Evolutionary conservation across 2,797 vertebrate species (phyloP).

Genomic region (Phalloptychus januarius): DNA sequence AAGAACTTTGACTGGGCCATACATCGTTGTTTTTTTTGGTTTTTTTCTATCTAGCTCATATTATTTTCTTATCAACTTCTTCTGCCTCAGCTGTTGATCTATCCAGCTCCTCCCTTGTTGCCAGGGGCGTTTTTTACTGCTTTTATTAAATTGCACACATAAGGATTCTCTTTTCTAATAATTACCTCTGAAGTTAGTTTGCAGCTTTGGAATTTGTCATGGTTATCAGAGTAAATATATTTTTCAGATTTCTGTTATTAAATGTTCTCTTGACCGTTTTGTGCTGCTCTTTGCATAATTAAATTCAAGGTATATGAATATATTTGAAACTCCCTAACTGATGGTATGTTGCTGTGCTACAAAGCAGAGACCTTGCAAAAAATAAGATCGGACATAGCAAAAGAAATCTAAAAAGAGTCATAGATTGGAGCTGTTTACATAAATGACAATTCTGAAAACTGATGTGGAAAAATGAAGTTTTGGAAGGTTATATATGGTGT

Average conservation of each 20-base stretch:
- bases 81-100: background rate
- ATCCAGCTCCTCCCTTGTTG: background rate
- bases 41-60: background rate
- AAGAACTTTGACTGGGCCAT: background rate
- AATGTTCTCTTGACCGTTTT: background rate
- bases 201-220: background rate
- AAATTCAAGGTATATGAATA: background rate
- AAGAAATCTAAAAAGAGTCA: background rate
- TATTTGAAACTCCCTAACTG: background rate
- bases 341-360: background rate
- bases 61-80: background rate
- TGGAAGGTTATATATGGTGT: conserved; percentile 53
- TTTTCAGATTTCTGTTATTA: background rate
- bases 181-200: background rate
- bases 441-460: conserved; percentile 34
- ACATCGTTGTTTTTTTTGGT: background rate
- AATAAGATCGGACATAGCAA: conserved; percentile 6
- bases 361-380: conserved; percentile 4
- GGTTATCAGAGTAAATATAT: background rate
- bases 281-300: background rate
- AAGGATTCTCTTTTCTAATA: background rate
- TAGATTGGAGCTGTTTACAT: background rate
- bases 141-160: background rate
- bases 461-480: conserved; percentile 34
- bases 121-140: background rate